Base-by-base conservation (phyloP, 2,113 vertebrate genomes). In the Pimephales promelas region DNA sequence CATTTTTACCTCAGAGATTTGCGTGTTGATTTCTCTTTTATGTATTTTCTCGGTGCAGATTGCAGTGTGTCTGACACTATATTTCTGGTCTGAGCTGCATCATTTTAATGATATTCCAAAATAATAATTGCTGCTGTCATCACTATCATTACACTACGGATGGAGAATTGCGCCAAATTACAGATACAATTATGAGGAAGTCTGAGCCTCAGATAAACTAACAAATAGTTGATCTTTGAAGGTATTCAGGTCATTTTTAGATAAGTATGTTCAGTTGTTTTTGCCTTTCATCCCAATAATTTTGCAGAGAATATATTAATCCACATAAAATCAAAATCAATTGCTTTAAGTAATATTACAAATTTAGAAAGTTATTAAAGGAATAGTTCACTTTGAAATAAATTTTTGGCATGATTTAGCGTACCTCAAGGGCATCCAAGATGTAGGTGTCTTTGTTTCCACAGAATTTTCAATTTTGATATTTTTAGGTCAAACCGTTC, bases 1-100 rank as follows among this genome's bases (percentile, higher is more conserved):
- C 72, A 5, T 71, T 28, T 49, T 43, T 47, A 72, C 68, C 75
- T 72, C n/a, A 7, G 74, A 79, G 56, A 83, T 28, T 73, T 62
- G 18, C 40, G 26, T 79, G 66, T 64, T 54, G 66, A 82, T 79
- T 52, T 76, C 43, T 13, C 45, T 14, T 43, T 22, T 64, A 36
- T 57, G 45, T 78, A 26, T 45, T 5, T 18, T 78, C 34, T 9
- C 26, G 75, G 75, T 61, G 22, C 74, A 13, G 47, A 20, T 18
- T 47, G n/a, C 49, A 45, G n/a, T 3, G 14, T 52, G 28, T 76
- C 20, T 56, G 49, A 36, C 73, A 24, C 26, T 24, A 24, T 76
- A 57, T 77, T 57, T 77, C 24, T 3, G 1, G 18, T 40, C 52
- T 13, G 5, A 14, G 31, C 28, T 13, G 18, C 47, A 34, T 18